Base-by-base conservation (phyloP, 2,113 vertebrate species). In the Sylvietta virens region DNA sequence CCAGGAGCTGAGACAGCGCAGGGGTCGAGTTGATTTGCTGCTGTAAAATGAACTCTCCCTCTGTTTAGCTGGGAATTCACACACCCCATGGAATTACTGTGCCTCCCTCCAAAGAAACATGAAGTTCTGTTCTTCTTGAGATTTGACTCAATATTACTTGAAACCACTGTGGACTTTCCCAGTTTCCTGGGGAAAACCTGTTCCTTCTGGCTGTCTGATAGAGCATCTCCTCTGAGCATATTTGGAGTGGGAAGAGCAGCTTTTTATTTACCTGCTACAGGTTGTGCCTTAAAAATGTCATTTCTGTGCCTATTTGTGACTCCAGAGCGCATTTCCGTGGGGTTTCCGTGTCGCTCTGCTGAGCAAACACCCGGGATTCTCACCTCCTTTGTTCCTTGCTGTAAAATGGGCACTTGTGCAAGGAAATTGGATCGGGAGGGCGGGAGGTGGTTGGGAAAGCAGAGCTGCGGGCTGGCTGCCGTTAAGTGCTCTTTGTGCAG, bases 401-500 rank as follows among this genome's bases (percentile, higher is more conserved):
- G 7, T 84, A 57, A 91, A 83, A 44, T 18, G 54, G 62, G 37
- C 19, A 3, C 39, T 86, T 30, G 18, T 69, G 74, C 17, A 13
- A 42, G 79, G 71, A 73, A 88, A 86, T 66, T 10, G 74, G 66
- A 26, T 64, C 18, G 69, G 51, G 31, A 27, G 15, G 19, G 67
- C 58, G 51, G 50, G 81, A 91, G 79, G 79, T 27, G 61, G 4
- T 35, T 22, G 73, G 72, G 76, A 40, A 76, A 57, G 50, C 60
- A 50, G 19, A 21, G 81, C 92, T 90, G 8, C 67, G 13, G 87
- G 87, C 85, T 85, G 93, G 84, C 4, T 61, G 18, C 85, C 78
- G 93, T 94, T 79, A 88, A 76, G 42, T 72, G 78, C 81, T 82
- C 78, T 94, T 90, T 92, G 92, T 21, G 53, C 48, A 64, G 92